Evolutionary conservation across 2,797 vertebrate species (phyloP), one percentile per base, ranked within the genome.

Genomic region (Margarornis squamiger): DNA sequence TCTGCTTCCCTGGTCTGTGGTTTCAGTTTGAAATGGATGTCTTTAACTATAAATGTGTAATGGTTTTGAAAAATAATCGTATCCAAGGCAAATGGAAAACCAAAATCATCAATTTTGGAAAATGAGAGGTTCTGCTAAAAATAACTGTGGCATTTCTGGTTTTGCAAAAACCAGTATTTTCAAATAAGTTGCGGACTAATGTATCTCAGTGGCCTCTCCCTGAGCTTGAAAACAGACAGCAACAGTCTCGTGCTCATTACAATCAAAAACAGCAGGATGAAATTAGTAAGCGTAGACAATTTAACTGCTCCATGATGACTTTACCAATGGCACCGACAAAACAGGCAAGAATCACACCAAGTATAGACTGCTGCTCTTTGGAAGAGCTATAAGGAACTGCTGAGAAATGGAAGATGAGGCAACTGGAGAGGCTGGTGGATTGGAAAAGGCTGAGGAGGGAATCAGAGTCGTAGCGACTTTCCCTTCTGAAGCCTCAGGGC

Each of bases 61-160:
- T 12, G 11, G 32, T 7, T 66, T 73, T 81, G 68, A 91, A 91
- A 94, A 95, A 78, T 71, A 86, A 93, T 70, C 62, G 86, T 86
- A 70, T 43, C 52, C 61, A 51, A 30, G 45, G 34, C 48, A 93
- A 94, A 88, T 52, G 67, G 74, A 92, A 95, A 96, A 90, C 55
- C 63, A 88, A 88, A 93, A 90, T 79, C 85, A 77, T 88, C 86
- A 79, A n/a, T 32, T 61, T 85, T 16, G 59, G 58, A 77, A 86
- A 94, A 82, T 73, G 23, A 92, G 27, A 41, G 46, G 51, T 73
- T 95, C 73, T 79, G 59, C 77, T 94, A 88, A 94, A 96, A 95
- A 92, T 93, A 96, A 58, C 32, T 54, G n/a, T 34, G 58, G 61
- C 45, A 66, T 68, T 93, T 90, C 68, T 86, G 49, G 49, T 92